Percentiles rank a stretch among this genome's conserved stretches.
Conservation (phyloP, 2,113 vertebrate species). For the Leiothrix lutea region DNA sequence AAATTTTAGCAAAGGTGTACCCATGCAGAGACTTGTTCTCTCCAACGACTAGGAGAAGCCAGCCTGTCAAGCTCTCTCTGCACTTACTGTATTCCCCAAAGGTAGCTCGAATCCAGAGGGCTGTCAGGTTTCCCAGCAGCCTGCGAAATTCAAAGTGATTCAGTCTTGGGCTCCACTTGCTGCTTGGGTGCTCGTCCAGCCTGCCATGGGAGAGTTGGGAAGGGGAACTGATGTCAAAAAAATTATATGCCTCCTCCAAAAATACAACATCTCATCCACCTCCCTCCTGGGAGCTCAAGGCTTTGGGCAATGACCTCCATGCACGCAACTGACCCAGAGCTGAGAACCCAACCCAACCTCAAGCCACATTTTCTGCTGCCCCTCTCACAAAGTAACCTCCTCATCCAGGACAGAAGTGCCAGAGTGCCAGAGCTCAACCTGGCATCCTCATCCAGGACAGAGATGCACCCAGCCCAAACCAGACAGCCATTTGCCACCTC, state of each 20-base stretch:
- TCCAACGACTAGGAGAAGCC: neutral
- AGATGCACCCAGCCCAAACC: neutral
- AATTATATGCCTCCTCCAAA: neutral
- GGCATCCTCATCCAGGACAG: neutral
- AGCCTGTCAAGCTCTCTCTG: neutral
- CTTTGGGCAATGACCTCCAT: neutral
- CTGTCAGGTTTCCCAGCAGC: conserved; percentile 87
- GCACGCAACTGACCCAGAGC: fast-evolving
- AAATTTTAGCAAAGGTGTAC: neutral
- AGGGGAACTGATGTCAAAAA: neutral
- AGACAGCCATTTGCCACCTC: neutral
- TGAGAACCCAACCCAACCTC: neutral
- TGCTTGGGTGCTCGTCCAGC: conserved; percentile 80
- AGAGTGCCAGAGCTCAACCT: no score
- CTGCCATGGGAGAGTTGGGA: conserved; percentile 58
- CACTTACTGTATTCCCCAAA: conserved; percentile 88
- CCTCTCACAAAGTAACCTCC: neutral
- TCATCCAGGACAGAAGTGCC: neutral
- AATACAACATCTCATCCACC: fast-evolving
- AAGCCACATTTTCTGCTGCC: neutral
- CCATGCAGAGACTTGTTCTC: neutral
- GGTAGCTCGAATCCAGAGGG: conserved; percentile 85
- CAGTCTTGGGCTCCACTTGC: conserved; percentile 85
- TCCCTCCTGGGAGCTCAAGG: neutral
- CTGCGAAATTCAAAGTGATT: conserved; percentile 81